Evolutionary conservation across 2,113 vertebrate genomes (phyloP).

Genomic region (Vidua chalybeata): DNA sequence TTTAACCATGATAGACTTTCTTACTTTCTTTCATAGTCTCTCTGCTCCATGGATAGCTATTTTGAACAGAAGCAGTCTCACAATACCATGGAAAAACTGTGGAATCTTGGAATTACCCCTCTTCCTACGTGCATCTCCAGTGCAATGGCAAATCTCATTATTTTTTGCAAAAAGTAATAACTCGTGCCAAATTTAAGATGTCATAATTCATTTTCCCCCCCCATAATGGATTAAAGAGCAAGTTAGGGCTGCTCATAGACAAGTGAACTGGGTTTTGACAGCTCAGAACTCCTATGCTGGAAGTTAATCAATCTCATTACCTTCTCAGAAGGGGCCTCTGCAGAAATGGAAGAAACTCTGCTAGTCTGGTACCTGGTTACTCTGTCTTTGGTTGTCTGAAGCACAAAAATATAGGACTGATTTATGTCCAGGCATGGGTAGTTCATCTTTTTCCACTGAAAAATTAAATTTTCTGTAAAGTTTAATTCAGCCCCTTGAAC

Average conservation of each 20-base stretch:
- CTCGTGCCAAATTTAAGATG: background rate
- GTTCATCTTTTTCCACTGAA: background rate
- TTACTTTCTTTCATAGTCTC: background rate
- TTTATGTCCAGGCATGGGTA: background rate
- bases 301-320: background rate
- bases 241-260: background rate
- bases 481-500: background rate
- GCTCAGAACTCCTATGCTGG: background rate
- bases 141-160: background rate
- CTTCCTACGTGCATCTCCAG: background rate
- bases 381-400: background rate
- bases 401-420: background rate
- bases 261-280: background rate
- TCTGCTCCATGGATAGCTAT: background rate
- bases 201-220: background rate
- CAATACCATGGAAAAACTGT: background rate
- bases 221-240: background rate
- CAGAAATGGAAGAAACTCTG: background rate
- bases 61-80: background rate
- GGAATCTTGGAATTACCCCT: background rate
- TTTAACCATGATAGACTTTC: background rate
- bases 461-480: background rate
- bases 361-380: background rate
- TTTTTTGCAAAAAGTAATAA: background rate
- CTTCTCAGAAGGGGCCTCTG: background rate